These are phyloP conservation scores for Myotis davidii DNA, from an alignment of 2,113 vertebrate genomes.

Conservation along the genomic window DNA sequence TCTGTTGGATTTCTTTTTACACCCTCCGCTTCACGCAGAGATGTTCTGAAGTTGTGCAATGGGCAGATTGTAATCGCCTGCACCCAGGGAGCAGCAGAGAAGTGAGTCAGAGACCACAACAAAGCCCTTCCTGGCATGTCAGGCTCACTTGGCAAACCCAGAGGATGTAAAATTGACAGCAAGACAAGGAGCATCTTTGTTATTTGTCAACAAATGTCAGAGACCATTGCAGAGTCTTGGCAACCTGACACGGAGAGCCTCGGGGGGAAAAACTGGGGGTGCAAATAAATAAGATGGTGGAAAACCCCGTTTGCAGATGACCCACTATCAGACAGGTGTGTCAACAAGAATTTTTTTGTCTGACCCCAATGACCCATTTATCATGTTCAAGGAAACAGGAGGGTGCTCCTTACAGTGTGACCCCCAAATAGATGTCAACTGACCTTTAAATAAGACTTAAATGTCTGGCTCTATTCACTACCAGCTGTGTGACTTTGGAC, in stretches of 20 bases:
- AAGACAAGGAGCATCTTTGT: slow-evolving; percentile 74
- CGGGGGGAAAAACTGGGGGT: not conserved
- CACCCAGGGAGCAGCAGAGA: slow-evolving; percentile 80
- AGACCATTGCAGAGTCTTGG: slow-evolving; percentile 62
- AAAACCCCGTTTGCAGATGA: slow-evolving; percentile 51
- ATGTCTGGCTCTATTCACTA: not conserved
- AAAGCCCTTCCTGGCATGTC: slow-evolving; percentile 80
- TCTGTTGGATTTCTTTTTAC: slow-evolving; percentile 33
- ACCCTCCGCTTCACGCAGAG: slow-evolving; percentile 59
- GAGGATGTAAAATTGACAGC: slow-evolving; percentile 75
- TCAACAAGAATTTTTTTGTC: slow-evolving; percentile 5
- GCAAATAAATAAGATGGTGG: slow-evolving; percentile 17
- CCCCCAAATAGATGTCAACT: not conserved
- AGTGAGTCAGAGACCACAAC: slow-evolving; percentile 83
- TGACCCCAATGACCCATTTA: slow-evolving; percentile 55
- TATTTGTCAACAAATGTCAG: slow-evolving; percentile 72
- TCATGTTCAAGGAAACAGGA: not conserved
- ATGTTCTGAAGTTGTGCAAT: slow-evolving; percentile 79
- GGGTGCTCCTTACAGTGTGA: not conserved
- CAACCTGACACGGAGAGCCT: slow-evolving; percentile 32
- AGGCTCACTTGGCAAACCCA: slow-evolving; percentile 69
- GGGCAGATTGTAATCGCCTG: slow-evolving; percentile 62
- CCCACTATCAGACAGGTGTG: slow-evolving; percentile 17
- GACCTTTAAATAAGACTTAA: slow-evolving; percentile 1
- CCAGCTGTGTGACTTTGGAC: not conserved